phyloP scores from a whole-genome alignment of 2,113 vertebrate species.

The Naja naja region DNA sequence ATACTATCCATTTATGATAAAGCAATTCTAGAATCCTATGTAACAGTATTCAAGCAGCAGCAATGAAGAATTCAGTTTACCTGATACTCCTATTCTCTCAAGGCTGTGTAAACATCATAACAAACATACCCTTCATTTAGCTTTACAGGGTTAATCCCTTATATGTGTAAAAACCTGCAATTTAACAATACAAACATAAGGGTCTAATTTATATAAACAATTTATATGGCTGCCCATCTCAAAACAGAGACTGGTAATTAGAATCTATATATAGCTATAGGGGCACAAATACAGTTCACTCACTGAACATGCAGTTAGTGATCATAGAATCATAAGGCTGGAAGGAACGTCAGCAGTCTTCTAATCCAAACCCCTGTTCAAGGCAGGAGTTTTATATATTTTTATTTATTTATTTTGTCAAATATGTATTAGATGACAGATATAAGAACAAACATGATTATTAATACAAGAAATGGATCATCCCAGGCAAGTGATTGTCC shows the following conservation, averaged over 20 bases:
- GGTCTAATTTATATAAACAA: neutral
- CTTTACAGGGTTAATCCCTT: neutral
- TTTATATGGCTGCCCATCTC: neutral
- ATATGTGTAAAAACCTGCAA: neutral
- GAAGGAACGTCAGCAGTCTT: neutral
- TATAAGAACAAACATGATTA: too few species aligned
- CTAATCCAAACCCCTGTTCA: neutral
- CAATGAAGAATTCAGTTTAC: neutral
- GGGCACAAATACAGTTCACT: neutral
- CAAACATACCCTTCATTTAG: neutral
- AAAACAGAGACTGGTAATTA: neutral
- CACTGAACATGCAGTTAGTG: neutral
- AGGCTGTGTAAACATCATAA: neutral
- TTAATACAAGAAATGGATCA: neutral
- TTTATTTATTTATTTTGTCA: too few species aligned
- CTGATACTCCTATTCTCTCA: neutral
- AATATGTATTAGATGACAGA: too few species aligned
- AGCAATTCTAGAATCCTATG: neutral
- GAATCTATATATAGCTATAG: neutral
- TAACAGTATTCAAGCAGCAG: neutral
- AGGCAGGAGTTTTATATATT: neutral
- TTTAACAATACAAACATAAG: neutral
- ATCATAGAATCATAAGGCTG: neutral
- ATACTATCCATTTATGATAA: neutral
- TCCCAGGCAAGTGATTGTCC: neutral